Base-by-base conservation (phyloP, 2,888 invertebrate genomes). In the Nemotelus nigrinus region DNA sequence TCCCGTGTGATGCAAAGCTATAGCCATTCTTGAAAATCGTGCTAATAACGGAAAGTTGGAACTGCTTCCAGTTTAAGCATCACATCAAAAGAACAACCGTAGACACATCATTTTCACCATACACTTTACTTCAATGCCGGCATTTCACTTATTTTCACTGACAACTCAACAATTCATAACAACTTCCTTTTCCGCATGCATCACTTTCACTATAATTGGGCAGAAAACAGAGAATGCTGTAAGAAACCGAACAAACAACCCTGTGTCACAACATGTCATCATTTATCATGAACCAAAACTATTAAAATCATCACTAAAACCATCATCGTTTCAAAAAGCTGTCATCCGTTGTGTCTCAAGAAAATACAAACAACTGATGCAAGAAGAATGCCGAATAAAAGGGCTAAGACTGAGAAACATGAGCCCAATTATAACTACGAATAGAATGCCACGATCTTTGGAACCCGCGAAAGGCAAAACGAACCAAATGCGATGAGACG, bases 251-350 rank as follows among this genome's bases (percentile, higher is more conserved):
- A 25, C 25, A 25, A 25, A 25, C 25, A 25, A 10, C 63, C 74
- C 60, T 63, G 50, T 74, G 74, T 74, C 74, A 74, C 43, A 74
- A 72, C 72, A 72, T 72, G 72, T 72, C 72, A 72, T 72, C 44
- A 58, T 60, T 41, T 45, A 72, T 72, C 72, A 72, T 72, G 48
- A 41, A 25, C 3, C 58, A 45, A 58, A 72, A 72, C n/a, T 72
- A 39, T 58, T 7, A 45, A 72, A 58, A 72, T 72, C 68, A 43
- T 63, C 67, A 68, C 67, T 25, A 25, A 68, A 50, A 68, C 48
- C 50, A 50, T 68, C 67, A 60, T 74, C 48, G 48, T 48, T 25
- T 25, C 25, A 25, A 63, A 60, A 74, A 48, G 63, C 63, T 41
- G 57, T 60, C 63, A 60, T 63, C 74, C 63, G 47, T 44, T 74